Conservation (phyloP, 2,888 invertebrate species). For the Cylindroiulus punctatus region DNA sequence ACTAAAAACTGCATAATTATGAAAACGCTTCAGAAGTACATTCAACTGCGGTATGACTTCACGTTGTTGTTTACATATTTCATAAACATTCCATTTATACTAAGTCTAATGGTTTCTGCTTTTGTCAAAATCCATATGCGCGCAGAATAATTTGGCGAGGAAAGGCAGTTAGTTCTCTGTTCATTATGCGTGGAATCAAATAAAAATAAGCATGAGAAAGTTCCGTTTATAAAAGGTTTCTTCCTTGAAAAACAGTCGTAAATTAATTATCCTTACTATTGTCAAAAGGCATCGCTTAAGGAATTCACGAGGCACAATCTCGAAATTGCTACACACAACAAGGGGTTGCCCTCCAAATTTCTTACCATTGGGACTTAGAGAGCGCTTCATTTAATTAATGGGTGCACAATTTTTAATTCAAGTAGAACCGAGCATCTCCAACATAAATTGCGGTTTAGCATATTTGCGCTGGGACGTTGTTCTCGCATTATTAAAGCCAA, state of each 20-base stretch:
- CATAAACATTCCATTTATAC: too few relatives aligned
- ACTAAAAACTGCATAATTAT: too few relatives aligned
- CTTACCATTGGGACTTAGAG: slow-evolving; percentile 24
- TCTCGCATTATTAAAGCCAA: slow-evolving; percentile 10
- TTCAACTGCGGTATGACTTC: too few relatives aligned
- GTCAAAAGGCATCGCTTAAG: slow-evolving; percentile 29
- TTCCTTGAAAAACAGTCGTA: neutral
- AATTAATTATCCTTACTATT: slow-evolving; percentile 36
- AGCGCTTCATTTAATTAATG: slow-evolving; percentile 40
- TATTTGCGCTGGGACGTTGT: slow-evolving; percentile 9
- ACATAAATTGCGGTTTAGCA: slow-evolving; percentile 45
- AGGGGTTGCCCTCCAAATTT: slow-evolving; percentile 15
- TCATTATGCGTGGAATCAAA: slow-evolving; percentile 17
- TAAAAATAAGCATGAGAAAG: neutral
- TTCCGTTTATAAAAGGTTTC: neutral
- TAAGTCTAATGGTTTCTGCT: neutral
- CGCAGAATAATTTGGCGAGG: neutral
- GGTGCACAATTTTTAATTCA: slow-evolving; percentile 45
- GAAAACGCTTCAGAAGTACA: too few relatives aligned
- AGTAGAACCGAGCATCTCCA: neutral
- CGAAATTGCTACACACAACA: neutral
- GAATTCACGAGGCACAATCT: neutral
- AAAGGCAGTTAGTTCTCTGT: neutral
- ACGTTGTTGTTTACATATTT: too few relatives aligned
- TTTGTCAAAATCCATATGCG: neutral